These are phyloP conservation scores for Paraescarpia echinospica DNA, from an alignment of 1,140 invertebrate genomes.

Conservation along the genomic window DNA sequence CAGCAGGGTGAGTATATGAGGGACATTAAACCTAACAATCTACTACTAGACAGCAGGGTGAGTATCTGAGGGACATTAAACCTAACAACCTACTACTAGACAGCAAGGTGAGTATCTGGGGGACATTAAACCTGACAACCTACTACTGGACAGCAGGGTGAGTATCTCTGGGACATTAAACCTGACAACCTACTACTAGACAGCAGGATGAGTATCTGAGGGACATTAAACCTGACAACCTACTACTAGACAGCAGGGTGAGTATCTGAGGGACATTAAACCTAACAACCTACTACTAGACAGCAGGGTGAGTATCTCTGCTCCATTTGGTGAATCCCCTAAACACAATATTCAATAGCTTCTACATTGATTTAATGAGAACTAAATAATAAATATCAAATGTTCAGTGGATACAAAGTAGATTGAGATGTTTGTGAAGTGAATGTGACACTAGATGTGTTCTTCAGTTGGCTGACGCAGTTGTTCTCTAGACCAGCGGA, in stretches of 20 bases:
- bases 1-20: no score
- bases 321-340: no score
- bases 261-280: slow-evolving; percentile 99
- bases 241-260: slow-evolving; percentile 94
- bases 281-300: slow-evolving; percentile 98
- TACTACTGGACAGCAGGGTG: slow-evolving; percentile 94
- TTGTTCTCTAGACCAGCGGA: no score
- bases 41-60: slow-evolving; percentile 94
- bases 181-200: slow-evolving; percentile 98
- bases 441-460: not conserved
- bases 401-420: no score
- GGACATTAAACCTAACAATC: slow-evolving; percentile 99
- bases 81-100: slow-evolving; percentile 98
- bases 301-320: slow-evolving; percentile 59
- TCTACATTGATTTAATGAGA: no score
- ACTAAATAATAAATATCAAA: no score
- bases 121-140: slow-evolving; percentile 99
- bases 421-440: no score
- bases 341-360: no score
- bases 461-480: no score
- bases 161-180: slow-evolving; percentile 99
- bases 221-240: slow-evolving; percentile 99
- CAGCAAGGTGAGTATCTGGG: no score
- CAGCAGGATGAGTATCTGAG: no score
- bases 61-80: slow-evolving; percentile 99